Conservation (phyloP, 2,888 invertebrate species). For the Pediacus dermestoides region DNA sequence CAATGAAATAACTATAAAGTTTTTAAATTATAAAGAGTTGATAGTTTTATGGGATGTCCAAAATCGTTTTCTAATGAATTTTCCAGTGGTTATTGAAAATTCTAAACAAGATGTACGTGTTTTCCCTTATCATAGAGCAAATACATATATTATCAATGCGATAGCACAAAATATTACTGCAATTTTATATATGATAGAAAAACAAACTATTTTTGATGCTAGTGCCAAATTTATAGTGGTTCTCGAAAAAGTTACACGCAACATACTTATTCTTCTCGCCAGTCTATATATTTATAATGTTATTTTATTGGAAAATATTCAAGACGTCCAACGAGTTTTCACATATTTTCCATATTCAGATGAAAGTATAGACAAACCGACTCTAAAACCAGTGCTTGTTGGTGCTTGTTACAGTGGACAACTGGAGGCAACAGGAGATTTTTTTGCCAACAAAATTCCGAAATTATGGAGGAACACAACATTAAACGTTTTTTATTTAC, state of each 20-base stretch:
- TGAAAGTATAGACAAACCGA: neutral
- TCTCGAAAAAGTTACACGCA: neutral
- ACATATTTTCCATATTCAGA: constrained; percentile 3
- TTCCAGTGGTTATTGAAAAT: constrained; percentile 1
- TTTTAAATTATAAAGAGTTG: no score
- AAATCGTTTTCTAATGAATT: neutral
- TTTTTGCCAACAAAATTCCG: constrained; percentile 7
- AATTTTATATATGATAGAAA: neutral
- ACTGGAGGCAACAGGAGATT: neutral
- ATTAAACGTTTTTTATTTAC: neutral
- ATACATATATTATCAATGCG: neutral
- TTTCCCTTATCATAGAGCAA: constrained; percentile 1
- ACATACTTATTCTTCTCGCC: neutral
- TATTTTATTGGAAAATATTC: constrained; percentile 1
- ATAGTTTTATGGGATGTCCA: neutral
- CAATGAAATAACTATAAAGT: no score
- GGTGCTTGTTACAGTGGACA: neutral
- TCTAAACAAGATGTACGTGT: neutral
- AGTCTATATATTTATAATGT: neutral
- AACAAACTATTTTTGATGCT: constrained; percentile 3
- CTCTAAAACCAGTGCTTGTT: neutral
- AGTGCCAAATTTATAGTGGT: constrained; percentile 2
- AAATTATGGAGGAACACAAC: constrained; percentile 5
- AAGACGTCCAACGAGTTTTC: neutral
- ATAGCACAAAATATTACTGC: neutral